phyloP scores from a whole-genome alignment of 2,888 invertebrate species.

The Plemyria rubiginata region DNA sequence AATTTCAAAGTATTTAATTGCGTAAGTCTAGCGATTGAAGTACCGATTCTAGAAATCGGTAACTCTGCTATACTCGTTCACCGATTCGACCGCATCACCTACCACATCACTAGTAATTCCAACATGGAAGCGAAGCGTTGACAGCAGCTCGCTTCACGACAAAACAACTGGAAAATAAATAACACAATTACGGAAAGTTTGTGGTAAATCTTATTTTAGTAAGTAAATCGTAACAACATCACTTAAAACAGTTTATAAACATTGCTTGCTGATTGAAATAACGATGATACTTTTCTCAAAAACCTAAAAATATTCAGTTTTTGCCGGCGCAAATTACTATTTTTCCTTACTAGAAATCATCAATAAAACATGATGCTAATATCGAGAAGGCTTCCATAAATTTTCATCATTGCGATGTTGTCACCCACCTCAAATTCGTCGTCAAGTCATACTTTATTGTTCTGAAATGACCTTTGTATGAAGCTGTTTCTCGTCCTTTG shows the following conservation, averaged over 20 bases:
- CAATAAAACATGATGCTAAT: constrained; percentile 50
- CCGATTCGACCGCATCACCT: background rate
- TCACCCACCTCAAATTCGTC: background rate
- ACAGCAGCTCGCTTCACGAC: constrained; percentile 72
- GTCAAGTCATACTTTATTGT: background rate
- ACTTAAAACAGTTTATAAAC: constrained; percentile 11
- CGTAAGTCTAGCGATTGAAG: too few species aligned
- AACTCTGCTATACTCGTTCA: background rate
- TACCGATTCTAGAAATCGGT: constrained; percentile 1
- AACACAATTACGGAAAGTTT: constrained; percentile 68
- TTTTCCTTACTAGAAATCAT: constrained; percentile 45
- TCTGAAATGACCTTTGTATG: constrained; percentile 5
- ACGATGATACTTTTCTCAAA: constrained; percentile 24
- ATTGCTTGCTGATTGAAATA: background rate
- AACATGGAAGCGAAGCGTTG: constrained; percentile 81
- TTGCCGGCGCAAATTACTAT: constrained; percentile 52
- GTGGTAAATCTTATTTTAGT: constrained; percentile 67
- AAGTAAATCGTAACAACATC: constrained; percentile 56
- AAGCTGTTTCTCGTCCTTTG: background rate
- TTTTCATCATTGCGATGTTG: constrained; percentile 36
- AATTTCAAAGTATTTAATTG: too few species aligned
- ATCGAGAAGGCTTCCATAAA: constrained; percentile 45
- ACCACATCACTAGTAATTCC: constrained; percentile 64
- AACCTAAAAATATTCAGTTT: constrained; percentile 53
- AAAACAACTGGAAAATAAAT: constrained; percentile 78